Base-by-base conservation (phyloP, 1,140 invertebrate species). In the Limonius californicus region DNA sequence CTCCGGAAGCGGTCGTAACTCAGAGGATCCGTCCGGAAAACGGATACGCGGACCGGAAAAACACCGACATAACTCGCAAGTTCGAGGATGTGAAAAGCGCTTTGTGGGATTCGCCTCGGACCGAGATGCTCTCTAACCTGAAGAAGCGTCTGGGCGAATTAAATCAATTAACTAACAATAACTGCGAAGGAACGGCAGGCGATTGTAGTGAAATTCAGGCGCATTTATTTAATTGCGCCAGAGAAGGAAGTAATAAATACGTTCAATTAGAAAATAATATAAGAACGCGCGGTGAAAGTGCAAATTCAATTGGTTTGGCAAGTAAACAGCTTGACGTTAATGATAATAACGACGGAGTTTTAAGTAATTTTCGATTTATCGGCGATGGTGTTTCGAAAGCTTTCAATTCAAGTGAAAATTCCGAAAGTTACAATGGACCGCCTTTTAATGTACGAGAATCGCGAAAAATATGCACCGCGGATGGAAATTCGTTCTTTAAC, bases 1-100 rank as follows among this genome's bases (percentile, higher is more conserved):
- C 64, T n/a, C 64, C 64, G 64, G 64, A 66, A 59, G 55, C 54
- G 21, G 35, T 53, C 42, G 45, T 47, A 66, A 61, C 23, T 18
- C 56, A 62, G 27, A 42, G 60, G 47, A 62, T 35, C 21, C 39
- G 39, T 16, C 16, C 57, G 32, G 59, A 62, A 58, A 57, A 45
- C 45, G 45, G 19, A 20, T 45, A 57, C 18, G 23, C 53, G 54
- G 14, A 14, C 7, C 30, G 53, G 19, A 54, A 35, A n/a, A 62
- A 62, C 53, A 8, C 19, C 39, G 53, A 23, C 16, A 45, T 18
- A 45, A 62, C 43, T 56, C 58, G 61, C 23, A 57, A 55, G 12
- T 50, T 18, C 16, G 45, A 50, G 16, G 20, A 61, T 23, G 19
- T 30, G 59, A 61, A 61, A 20, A 54, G 19, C 30, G 59, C 30